Conservation (phyloP, 2,888 invertebrate species). For the Apamea monoglypha region DNA sequence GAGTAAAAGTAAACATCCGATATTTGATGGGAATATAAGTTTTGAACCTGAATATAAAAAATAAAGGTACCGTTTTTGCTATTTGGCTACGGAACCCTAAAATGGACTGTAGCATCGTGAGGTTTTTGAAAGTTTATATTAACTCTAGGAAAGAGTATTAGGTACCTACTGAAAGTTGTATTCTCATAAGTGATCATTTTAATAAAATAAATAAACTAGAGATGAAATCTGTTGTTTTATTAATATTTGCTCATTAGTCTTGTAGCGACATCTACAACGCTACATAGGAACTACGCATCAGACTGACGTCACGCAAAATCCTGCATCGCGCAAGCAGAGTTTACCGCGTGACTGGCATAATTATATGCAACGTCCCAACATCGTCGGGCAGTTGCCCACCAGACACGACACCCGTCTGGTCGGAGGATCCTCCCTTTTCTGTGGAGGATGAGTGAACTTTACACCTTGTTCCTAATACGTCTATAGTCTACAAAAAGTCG, state of each 20-base stretch:
- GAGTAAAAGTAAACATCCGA: slow-evolving; percentile 10
- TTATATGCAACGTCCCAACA: too few species aligned
- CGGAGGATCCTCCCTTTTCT: too few species aligned
- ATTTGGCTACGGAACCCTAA: background rate
- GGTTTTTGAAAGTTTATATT: slow-evolving; percentile 22
- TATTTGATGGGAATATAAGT: slow-evolving; percentile 14
- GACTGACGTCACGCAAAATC: too few species aligned
- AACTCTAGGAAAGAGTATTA: slow-evolving; percentile 12
- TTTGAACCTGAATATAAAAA: background rate
- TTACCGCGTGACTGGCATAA: too few species aligned
- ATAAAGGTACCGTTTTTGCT: background rate
- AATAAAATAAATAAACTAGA: slow-evolving; percentile 11
- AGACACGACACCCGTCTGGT: too few species aligned
- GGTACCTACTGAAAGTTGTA: slow-evolving; percentile 15
- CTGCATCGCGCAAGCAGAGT: too few species aligned
- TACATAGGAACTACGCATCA: too few species aligned
- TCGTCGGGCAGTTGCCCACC: too few species aligned
- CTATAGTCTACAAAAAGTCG: too few species aligned
- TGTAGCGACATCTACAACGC: too few species aligned
- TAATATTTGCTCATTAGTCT: background rate
- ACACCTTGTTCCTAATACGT: too few species aligned
- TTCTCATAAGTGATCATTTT: slow-evolving; percentile 12
- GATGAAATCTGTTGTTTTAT: slow-evolving; percentile 16
- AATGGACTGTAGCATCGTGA: background rate
- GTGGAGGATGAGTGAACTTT: too few species aligned